Evolutionary conservation across 2,113 vertebrate genomes (phyloP), one percentile per base, ranked within the genome.

Genomic region (Pelusios castaneus): DNA sequence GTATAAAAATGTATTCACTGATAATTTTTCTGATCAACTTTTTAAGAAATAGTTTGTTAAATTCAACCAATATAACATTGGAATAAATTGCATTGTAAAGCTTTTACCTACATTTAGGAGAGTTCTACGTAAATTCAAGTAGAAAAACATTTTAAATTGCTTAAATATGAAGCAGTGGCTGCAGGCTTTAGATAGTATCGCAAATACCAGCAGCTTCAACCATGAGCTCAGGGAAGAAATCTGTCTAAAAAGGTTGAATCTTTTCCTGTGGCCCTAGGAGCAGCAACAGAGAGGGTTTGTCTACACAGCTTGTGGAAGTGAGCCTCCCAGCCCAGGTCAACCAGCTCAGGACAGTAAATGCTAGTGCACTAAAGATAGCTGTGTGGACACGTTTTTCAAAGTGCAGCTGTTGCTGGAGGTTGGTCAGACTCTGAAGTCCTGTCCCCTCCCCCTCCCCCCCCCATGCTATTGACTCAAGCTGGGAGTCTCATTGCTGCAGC

Each of bases 211-310:
- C 54, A 29, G 1, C 41, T 85, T 92, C 52, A 88, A 78, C 10
- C 75, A 51, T 75, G 0, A 58, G 80, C 13, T 80, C 1, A 0
- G 1, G 10, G 63, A 41, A 8, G 24, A 77, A 67, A 1, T 86
- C 47, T 3, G 6, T 73, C 2, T 49, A 38, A 95, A 84, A 49
- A 70, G 80, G 43, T 14, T 10, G 51, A 13, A 70, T 73, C 70
- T 24, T 38, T n/a, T 43, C 70, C 34, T 67, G 38, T 43, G 70
- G 38, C 70, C 70, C 38, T 73, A 88, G 51, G 19, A 84, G 27
- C 81, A 85, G 10, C 43, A 6, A 3, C 25, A 83, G 31, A 75
- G 27, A 75, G 55, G 14, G 31, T 67, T 34, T 63, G 60, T n/a
- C 60, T 67, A 67, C 60, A 67, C 60, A 67, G 51, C 51, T 16